Evolutionary conservation across 2,113 vertebrate genomes (phyloP), one percentile per base, ranked within the genome.

Genomic region (Actinemys pallida): DNA sequence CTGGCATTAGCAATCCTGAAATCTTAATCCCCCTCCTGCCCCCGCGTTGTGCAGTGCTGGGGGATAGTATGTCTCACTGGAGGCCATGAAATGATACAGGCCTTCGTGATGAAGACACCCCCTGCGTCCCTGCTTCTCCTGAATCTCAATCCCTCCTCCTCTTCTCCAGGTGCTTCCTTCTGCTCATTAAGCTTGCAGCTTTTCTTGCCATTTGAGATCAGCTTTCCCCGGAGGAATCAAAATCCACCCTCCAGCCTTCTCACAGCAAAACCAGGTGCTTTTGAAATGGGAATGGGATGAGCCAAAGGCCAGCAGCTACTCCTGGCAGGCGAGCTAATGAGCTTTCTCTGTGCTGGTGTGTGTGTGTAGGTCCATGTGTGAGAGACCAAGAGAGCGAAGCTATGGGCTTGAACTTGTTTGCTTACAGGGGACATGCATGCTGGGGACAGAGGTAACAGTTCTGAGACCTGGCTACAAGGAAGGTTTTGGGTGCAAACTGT

Each of bases 301-400:
- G 89, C 49, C 92, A 96, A 91, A 95, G 92, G 81, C 85, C 47
- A 78, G 54, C 81, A 83, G 72, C 78, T 90, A 88, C 84, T 87
- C 69, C 80, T 3, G 80, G 82, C 76, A 95, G 94, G 88, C 93
- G 93, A 96, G 85, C 57, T 59, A 50, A 1, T 9, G 86, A 94
- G 76, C 52, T 94, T 53, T 89, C 45, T 86, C 81, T 83, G 27
- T n/a, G 16, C 14, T 39, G 39, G 25, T 62, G 59, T 35, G 57
- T 31, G 59, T 42, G 4, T 19, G 35, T 35, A 72, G 39, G 59
- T 42, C 72, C 47, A 42, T 84, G 86, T 88, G 54, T 0, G 1
- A 82, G 88, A 52, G 1, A 7, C 29, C 45, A 81, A 59, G 65
- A 56, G 59, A 47, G 94, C 49, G n/a, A 53, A 84, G 83, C 75